Conservation (phyloP, 2,113 vertebrate species). For the Lagenorhynchus albirostris region DNA sequence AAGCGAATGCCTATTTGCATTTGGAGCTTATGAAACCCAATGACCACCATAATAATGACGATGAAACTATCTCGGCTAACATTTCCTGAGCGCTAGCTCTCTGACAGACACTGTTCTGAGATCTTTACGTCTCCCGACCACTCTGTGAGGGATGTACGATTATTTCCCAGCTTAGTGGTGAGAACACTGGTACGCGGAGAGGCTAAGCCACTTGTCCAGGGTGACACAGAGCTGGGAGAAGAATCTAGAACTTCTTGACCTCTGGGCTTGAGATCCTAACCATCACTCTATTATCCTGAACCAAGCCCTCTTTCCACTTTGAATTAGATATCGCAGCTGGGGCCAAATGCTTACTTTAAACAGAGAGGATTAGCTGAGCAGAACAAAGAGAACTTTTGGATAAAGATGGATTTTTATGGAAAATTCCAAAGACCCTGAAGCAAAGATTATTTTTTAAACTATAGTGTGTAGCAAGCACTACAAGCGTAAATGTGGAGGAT, state of each 20-base stretch:
- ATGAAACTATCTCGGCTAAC: accelerated
- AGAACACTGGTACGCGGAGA: not conserved
- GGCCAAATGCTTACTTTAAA: not conserved
- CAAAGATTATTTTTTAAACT: not conserved
- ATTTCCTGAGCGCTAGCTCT: not conserved
- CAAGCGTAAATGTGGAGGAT: not conserved
- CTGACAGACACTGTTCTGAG: not conserved
- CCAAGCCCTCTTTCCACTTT: not conserved
- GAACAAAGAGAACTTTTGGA: not conserved
- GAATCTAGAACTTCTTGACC: not conserved
- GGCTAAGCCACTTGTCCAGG: too few species aligned
- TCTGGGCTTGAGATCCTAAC: not conserved
- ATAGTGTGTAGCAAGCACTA: not conserved
- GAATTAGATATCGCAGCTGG: not conserved
- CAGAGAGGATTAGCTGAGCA: not conserved
- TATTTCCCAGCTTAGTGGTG: not conserved
- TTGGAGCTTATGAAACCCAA: not conserved
- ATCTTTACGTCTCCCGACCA: not conserved
- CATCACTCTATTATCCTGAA: not conserved
- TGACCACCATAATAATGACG: accelerated
- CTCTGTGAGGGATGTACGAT: not conserved
- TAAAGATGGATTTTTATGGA: not conserved
- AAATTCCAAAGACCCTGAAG: not conserved
- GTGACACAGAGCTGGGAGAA: not conserved
- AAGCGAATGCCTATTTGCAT: not conserved